These are phyloP conservation scores for Pogonophryne albipinna DNA, from an alignment of 2,797 vertebrate genomes.

Conservation along the genomic window DNA sequence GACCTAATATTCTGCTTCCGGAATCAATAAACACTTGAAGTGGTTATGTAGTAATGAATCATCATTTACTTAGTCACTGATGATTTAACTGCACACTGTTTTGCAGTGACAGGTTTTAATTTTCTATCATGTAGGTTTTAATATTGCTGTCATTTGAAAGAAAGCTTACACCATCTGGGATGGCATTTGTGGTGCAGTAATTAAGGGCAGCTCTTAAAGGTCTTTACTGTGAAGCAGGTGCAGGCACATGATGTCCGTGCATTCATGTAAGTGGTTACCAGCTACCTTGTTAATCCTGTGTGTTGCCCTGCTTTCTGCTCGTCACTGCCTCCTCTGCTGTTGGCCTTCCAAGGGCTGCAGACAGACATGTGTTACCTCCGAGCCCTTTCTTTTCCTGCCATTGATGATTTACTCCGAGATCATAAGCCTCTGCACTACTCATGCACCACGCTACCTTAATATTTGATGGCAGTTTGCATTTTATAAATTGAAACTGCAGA, in stretches of 20 bases:
- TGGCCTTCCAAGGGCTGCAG: constrained; percentile 12
- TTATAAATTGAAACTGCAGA: background rate
- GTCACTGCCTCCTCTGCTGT: constrained; percentile 7
- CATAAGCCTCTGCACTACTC: background rate
- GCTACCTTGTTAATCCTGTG: constrained; percentile 28
- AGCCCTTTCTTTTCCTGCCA: constrained; percentile 2
- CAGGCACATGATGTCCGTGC: background rate
- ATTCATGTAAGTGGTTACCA: constrained; percentile 28
- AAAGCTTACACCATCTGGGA: constrained; percentile 38
- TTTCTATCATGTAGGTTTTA: constrained; percentile 26
- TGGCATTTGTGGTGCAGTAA: constrained; percentile 38
- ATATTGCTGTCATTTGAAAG: constrained; percentile 32
- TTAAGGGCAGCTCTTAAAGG: constrained; percentile 35
- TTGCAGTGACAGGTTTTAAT: constrained; percentile 39
- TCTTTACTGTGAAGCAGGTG: constrained; percentile 39
- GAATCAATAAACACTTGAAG: constrained; percentile 17
- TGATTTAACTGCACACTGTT: constrained; percentile 23
- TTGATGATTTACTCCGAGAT: background rate
- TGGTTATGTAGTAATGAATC: constrained; percentile 15
- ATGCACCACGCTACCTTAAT: background rate
- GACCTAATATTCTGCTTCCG: background rate
- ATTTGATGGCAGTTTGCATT: background rate
- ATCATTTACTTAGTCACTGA: constrained; percentile 20
- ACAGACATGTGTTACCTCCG: constrained; percentile 6
- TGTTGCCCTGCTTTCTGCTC: constrained; percentile 4